Conservation (phyloP, 2,797 vertebrate genomes). For the Picus viridis region DNA sequence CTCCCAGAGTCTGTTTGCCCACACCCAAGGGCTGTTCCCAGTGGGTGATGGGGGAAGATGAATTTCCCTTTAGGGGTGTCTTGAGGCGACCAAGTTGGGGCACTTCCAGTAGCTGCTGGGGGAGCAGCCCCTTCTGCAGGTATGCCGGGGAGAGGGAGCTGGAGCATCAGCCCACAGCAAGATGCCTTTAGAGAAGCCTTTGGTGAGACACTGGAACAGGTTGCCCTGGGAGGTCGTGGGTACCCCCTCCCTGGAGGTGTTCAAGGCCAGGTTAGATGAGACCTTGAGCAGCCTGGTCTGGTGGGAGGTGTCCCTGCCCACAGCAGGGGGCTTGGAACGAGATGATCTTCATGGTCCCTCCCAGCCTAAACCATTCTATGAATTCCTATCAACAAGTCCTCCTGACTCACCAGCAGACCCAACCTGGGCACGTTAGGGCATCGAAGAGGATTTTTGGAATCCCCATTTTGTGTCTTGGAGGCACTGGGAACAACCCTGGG, state of each 20-base stretch:
- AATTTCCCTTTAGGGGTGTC: accelerated
- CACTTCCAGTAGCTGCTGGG: neutral
- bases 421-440: accelerated
- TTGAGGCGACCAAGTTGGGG: neutral
- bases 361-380: no score
- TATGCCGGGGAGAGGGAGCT: accelerated
- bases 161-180: neutral
- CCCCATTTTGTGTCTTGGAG: neutral
- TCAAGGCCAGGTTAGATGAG: no score
- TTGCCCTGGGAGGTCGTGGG: no score
- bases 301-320: no score
- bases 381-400: neutral
- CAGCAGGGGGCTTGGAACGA: no score
- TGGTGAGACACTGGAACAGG: no score
- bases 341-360: no score
- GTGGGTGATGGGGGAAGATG: accelerated
- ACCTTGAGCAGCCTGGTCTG: no score
- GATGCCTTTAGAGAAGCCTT: neutral
- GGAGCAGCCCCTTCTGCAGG: neutral
- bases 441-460: neutral
- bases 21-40: neutral
- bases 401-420: accelerated
- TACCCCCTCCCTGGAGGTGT: no score
- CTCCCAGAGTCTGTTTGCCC: neutral
- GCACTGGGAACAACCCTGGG: neutral